Base-by-base conservation (phyloP, 2,113 vertebrate genomes). In the Poecilia latipinna region DNA sequence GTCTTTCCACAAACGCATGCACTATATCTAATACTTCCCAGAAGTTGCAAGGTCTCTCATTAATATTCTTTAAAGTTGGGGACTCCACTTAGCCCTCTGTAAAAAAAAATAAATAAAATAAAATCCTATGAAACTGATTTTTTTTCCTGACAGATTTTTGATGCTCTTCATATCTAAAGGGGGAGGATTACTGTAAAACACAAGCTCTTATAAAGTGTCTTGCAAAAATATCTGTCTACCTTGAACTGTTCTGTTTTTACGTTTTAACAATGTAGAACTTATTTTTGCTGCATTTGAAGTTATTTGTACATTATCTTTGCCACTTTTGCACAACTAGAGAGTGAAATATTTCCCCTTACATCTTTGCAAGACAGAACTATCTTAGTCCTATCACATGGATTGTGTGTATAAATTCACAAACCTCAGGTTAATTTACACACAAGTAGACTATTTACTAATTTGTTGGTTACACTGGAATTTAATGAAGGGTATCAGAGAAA, bases 1-100 rank as follows among this genome's bases (percentile, higher is more conserved):
- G 19, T 63, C 75, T 65, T 4, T n/a, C 33, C 22, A 12, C 1
- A 42, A 44, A 54, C 42, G 37, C 67, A 76, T 85, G 79, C 31
- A 10, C 32, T 80, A 68, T 71, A 72, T 83, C 63, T 70, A 73
- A 88, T 77, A 68, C 75, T 79, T 78, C 28, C 61, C 19, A 60
- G 73, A 77, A 84, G 77, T 80, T 72, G 69, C 82, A 84, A 61
- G 69, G 72, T 81, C 85, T 88, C 80, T 90, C 69, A n/a, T n/a
- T n/a, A 91, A 42, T 76, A 86, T 77, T 70, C 66, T 51, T 70
- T 79, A 82, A 74, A 74, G 83, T 86, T 77, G 79, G 70, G 76
- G 79, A 72, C 61, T 79, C 70, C 4, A 7, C 79, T 75, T 77
- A 15, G 35, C 67, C 57, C 72, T 83, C 31, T 75, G 74, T 11